A percentile compares a stretch with the other conserved stretches of the same genome.
Evolutionary conservation across 1,140 invertebrate genomes (phyloP).

Genomic region (Papilio helenus): DNA sequence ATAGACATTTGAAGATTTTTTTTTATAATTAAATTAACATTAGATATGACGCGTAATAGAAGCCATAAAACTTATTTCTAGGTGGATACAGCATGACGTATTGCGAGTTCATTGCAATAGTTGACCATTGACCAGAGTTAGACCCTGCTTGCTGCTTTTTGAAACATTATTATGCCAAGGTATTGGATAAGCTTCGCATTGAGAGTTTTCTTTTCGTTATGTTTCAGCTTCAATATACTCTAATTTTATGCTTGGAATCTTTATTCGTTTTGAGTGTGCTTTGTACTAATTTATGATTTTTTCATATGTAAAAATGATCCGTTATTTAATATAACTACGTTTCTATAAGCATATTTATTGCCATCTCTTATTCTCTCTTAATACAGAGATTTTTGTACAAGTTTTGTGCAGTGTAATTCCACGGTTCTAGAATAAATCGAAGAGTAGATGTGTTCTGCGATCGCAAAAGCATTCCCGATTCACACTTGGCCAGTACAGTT

Average conservation of each 20-base stretch:
- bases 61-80: conserved; percentile 68
- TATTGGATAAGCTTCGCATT: conserved; percentile 60
- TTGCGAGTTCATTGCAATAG: conserved; percentile 61
- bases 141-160: conserved; percentile 76
- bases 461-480: too few relatives aligned
- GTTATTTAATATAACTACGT: too few relatives aligned
- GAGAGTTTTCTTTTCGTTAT: too few relatives aligned
- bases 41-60: conserved; percentile 27
- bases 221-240: not conserved
- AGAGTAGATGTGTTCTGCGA: too few relatives aligned
- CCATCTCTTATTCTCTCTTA: too few relatives aligned
- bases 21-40: not conserved
- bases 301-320: too few relatives aligned
- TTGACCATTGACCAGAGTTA: conserved; percentile 63
- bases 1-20: not conserved
- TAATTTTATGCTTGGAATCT: not conserved
- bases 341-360: too few relatives aligned
- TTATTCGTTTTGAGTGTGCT: not conserved
- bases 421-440: too few relatives aligned
- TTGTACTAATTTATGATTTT: too few relatives aligned
- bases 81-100: conserved; percentile 75
- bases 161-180: conserved; percentile 80
- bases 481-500: too few relatives aligned
- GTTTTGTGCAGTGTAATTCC: too few relatives aligned
- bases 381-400: too few relatives aligned